Evolutionary conservation across 2,888 invertebrate species (phyloP).

Genomic region (Drosophila limbata): DNA sequence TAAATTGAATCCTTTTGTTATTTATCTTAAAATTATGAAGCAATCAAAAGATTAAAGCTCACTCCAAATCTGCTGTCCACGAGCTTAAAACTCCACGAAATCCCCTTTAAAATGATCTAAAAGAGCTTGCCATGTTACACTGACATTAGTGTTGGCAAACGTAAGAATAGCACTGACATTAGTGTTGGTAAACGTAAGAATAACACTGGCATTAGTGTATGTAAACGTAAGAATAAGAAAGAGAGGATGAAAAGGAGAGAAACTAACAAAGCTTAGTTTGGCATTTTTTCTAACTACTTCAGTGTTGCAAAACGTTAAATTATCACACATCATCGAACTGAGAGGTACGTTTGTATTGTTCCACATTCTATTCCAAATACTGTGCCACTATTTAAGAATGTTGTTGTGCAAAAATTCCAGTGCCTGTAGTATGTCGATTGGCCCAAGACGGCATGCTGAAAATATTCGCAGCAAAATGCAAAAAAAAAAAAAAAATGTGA

Average conservation of each 20-base stretch:
- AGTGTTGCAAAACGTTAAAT: neutral
- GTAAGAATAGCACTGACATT: too few relatives aligned
- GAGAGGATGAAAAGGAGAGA: neutral
- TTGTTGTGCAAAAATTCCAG: slow-evolving; percentile 14
- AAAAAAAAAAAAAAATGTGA: neutral
- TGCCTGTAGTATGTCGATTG: slow-evolving; percentile 25
- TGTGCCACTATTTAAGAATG: slow-evolving; percentile 38
- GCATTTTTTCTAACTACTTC: neutral
- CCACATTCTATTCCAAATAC: slow-evolving; percentile 11
- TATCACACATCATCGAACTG: neutral
- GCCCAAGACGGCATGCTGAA: slow-evolving; percentile 19
- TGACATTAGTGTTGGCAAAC: too few relatives aligned
- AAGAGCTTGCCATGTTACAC: too few relatives aligned
- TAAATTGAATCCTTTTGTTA: too few relatives aligned
- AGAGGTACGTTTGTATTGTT: slow-evolving; percentile 1
- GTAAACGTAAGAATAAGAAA: neutral
- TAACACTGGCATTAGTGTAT: neutral
- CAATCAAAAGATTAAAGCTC: too few relatives aligned
- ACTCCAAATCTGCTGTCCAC: too few relatives aligned
- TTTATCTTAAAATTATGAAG: too few relatives aligned
- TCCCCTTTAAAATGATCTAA: too few relatives aligned
- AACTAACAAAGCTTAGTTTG: neutral
- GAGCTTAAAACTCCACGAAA: too few relatives aligned
- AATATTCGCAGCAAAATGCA: slow-evolving; percentile 1
- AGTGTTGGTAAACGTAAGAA: neutral